Evolutionary conservation across 2,888 invertebrate genomes (phyloP), one percentile per base, ranked within the genome.

Genomic region (Eupeodes luniger): DNA sequence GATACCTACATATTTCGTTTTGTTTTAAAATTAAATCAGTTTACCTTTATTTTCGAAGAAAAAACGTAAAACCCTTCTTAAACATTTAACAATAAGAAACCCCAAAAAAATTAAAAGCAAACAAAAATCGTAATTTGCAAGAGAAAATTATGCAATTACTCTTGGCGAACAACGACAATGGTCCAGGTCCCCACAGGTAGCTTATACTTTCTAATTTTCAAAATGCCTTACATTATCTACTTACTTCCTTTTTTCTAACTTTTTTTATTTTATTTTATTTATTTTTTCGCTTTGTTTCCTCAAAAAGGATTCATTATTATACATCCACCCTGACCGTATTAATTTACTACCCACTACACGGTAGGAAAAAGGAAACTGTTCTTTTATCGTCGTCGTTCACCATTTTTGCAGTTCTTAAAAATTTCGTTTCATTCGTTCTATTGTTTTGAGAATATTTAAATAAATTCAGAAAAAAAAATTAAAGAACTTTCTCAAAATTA

Each of bases 91-190:
- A 80, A 66, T 40, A 61, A 83, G 72, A 27, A 34, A 49, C 47
- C 10, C 51, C 12, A 76, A 16, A 34, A 75, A 36, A 49, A 64
- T 16, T 40, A 59, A 77, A 55, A 49, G 34, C 40, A 67, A 55
- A 67, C 27, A 78, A 49, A 79, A 72, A 53, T 64, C 36, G 61
- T 77, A 81, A 88, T 81, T 88, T 85, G 62, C 59, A 14, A 84
- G 67, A 72, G 77, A 72, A 88, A 85, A 81, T 81, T 85, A 88
- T 81, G 85, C 88, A 88, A 88, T 88, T 88, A 85, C 81, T 88
- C 81, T 74, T 66, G 55, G 55, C 70, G 74, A 72, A 69, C 69
- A 64, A 85, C 76, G 83, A 59, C 47, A 10, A 74, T 64, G 55
- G 70, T 9, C 40, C 40, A 9, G 6, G 6, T 82, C 82, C 81